Conservation (phyloP, 2,797 vertebrate species). For the Gymnodraco acuticeps region DNA sequence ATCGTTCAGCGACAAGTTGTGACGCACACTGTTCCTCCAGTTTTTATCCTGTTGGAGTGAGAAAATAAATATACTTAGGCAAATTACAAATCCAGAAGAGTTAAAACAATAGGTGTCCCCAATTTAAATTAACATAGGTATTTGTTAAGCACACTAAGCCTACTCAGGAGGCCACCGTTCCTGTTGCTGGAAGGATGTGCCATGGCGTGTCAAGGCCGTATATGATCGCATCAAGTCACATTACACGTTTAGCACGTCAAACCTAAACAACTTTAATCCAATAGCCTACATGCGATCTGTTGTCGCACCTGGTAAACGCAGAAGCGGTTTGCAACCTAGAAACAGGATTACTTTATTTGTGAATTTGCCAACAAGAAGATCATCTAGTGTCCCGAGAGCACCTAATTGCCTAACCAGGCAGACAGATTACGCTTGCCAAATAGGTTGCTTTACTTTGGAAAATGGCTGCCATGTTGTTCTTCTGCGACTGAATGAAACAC, state of each 20-base stretch:
- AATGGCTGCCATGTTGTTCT: conserved; percentile 44
- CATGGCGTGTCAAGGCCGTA: conserved; percentile 54
- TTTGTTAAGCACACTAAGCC: conserved; percentile 63
- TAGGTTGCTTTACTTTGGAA: conserved; percentile 56
- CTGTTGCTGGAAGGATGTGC: conserved; percentile 55
- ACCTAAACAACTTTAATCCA: conserved; percentile 73
- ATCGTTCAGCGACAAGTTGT: conserved; percentile 90
- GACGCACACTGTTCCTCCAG: conserved; percentile 90
- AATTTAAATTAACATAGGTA: conserved; percentile 33
- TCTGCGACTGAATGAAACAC: conserved; percentile 1
- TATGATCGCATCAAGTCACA: conserved; percentile 64
- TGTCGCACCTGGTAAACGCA: conserved; percentile 73
- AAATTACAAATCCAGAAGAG: conserved; percentile 9
- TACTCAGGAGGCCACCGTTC: conserved; percentile 58
- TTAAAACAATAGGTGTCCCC: conserved; percentile 26
- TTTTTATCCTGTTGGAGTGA: conserved; percentile 87
- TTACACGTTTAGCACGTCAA: conserved; percentile 72
- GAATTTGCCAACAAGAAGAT: conserved; percentile 81
- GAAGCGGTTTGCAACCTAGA: conserved; percentile 74
- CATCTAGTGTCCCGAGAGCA: conserved; percentile 63
- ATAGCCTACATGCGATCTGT: conserved; percentile 67
- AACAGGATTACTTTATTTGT: conserved; percentile 81
- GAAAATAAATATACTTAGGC: conserved; percentile 24
- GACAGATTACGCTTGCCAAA: conserved; percentile 71
- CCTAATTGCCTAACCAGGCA: conserved; percentile 71